Evolutionary conservation across 2,797 vertebrate genomes (phyloP), one percentile per base, ranked within the genome.

Genomic region (Fringilla coelebs): DNA sequence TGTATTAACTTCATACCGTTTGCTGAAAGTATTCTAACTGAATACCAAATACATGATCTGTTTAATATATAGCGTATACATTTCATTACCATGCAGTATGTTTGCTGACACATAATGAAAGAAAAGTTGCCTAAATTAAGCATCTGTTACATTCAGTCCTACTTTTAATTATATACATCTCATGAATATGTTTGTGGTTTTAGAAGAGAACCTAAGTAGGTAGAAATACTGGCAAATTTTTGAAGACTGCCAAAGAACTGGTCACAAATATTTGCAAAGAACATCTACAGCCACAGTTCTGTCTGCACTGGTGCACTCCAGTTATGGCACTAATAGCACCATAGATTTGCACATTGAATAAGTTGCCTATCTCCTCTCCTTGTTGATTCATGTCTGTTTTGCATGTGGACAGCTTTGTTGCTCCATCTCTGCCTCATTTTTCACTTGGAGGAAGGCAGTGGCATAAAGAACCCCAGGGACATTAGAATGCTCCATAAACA

Each of bases 401-500:
- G 11, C 41, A 46, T 67, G 63, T 88, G 89, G 89, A 91, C 79
- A 73, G 76, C 48, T 91, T 36, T 57, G 76, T 60, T 1, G 0
- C 34, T 85, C 81, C 0, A 0, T 60, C 54, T 80, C 70, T 18
- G 58, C 54, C 62, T 92, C 55, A 65, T 92, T 77, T 94, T 96
- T 95, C 73, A 91, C 76, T 79, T 66, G 66, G 67, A 95, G 88
- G 21, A 86, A 91, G 43, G 67, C n/a, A 93, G 16, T 40, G 79
- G 79, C 79, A 72, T 41, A 38, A 88, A 90, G 71, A 93, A 66
- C 92, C 67, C 92, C 38, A 54, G 79, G 79, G 92, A 90, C 51
- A 70, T 84, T 79, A 88, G 67, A 92, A 91, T 36, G 76, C 63
- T 93, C 60, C 79, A 92, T 74, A 91, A 94, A 94, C 76, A 76